phyloP scores from a whole-genome alignment of 1,140 invertebrate species.

The Artemia franciscana region DNA sequence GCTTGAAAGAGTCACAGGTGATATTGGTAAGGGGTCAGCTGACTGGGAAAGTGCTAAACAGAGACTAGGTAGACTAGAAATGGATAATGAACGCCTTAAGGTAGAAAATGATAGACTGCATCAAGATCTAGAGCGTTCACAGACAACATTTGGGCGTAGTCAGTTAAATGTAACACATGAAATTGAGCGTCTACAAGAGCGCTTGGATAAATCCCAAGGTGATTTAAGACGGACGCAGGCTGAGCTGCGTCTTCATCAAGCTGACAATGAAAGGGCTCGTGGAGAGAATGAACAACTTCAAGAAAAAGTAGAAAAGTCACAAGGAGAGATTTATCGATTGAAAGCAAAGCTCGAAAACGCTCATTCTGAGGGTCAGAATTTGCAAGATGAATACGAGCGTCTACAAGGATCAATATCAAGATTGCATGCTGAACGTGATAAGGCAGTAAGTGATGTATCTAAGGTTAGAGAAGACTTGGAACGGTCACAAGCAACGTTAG shows the following conservation, averaged over 20 bases:
- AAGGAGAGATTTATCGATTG: slow-evolving; percentile 75
- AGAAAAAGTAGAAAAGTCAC: slow-evolving; percentile 76
- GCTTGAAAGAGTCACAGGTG: slow-evolving; percentile 64
- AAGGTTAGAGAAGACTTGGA: slow-evolving; percentile 75
- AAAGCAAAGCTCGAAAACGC: slow-evolving; percentile 83
- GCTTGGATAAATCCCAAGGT: slow-evolving; percentile 54
- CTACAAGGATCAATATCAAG: slow-evolving; percentile 28
- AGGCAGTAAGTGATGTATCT: slow-evolving; percentile 55
- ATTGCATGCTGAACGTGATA: slow-evolving; percentile 63
- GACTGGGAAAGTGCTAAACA: slow-evolving; percentile 76
- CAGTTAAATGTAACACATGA: slow-evolving; percentile 41
- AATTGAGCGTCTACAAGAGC: slow-evolving; percentile 57
- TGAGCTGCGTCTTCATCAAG: slow-evolving; percentile 52
- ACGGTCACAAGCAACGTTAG: slow-evolving; percentile 58
- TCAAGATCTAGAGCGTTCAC: slow-evolving; percentile 57
- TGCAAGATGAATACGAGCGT: slow-evolving; percentile 43
- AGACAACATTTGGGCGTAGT: slow-evolving; percentile 50
- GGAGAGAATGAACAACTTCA: slow-evolving; percentile 59
- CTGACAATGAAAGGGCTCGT: slow-evolving; percentile 61
- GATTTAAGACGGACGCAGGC: slow-evolving; percentile 52
- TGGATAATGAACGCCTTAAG: slow-evolving; percentile 55
- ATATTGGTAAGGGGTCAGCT: slow-evolving; percentile 59
- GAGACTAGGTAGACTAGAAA: slow-evolving; percentile 50
- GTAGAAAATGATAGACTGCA: slow-evolving; percentile 29
- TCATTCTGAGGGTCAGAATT: slow-evolving; percentile 70